A percentile compares a stretch with the other conserved stretches of the same genome.
These are phyloP conservation scores for Epinotia nisella DNA, from an alignment of 2,888 invertebrate species.

Conservation along the genomic window DNA sequence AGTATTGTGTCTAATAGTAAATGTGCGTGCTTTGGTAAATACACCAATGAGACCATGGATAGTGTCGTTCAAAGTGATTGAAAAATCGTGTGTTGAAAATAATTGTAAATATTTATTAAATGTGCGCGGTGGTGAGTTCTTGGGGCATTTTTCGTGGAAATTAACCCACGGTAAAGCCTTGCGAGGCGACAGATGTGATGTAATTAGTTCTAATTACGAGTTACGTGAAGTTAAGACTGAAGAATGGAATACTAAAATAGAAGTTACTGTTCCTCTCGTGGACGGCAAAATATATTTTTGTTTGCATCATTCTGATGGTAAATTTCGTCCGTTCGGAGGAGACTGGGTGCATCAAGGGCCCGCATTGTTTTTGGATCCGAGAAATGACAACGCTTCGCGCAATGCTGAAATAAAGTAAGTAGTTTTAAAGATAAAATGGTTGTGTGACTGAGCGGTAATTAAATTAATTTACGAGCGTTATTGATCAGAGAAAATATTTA, in stretches of 20 bases:
- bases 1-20: constrained; percentile 65
- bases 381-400: constrained; percentile 50
- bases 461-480: constrained; percentile 21
- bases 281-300: constrained; percentile 71
- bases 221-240: constrained; percentile 67
- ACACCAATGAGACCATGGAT: constrained; percentile 61
- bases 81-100: constrained; percentile 60
- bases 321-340: constrained; percentile 63
- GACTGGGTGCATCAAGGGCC: constrained; percentile 83
- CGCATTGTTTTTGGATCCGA: constrained; percentile 70
- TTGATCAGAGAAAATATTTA: neutral
- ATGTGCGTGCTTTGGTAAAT: constrained; percentile 59
- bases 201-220: constrained; percentile 71
- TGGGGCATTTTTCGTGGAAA: constrained; percentile 76
- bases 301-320: constrained; percentile 60
- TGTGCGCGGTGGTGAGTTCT: constrained; percentile 71
- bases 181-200: constrained; percentile 69
- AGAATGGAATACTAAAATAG: constrained; percentile 62
- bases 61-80: constrained; percentile 63
- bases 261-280: constrained; percentile 62
- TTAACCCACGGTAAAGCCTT: constrained; percentile 66
- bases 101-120: constrained; percentile 81
- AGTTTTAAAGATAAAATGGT: neutral
- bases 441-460: constrained; percentile 5
- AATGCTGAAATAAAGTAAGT: constrained; percentile 37